These are phyloP conservation scores for Punctoribates punctum DNA, from an alignment of 2,888 invertebrate genomes.

Conservation along the genomic window DNA sequence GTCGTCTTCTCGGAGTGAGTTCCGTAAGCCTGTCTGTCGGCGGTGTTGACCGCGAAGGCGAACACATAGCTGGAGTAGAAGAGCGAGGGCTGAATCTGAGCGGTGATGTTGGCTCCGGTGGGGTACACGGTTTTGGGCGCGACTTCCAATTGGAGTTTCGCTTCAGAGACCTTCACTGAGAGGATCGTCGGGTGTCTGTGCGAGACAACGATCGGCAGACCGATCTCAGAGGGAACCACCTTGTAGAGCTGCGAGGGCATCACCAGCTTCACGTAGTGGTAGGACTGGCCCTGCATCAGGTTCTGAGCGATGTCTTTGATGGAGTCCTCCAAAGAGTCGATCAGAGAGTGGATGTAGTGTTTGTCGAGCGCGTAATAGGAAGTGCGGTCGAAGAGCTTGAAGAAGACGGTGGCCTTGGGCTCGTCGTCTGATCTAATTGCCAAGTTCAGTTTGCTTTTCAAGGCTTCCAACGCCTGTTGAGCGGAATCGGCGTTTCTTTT, in stretches of 20 bases:
- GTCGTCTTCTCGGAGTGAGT: constrained; percentile 48
- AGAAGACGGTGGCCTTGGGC: constrained; percentile 43
- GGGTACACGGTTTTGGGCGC: constrained; percentile 31
- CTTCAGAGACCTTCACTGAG: constrained; percentile 42
- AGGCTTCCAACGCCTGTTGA: constrained; percentile 35
- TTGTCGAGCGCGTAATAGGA: constrained; percentile 44
- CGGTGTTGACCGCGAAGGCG: constrained; percentile 40
- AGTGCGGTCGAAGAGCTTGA: constrained; percentile 45
- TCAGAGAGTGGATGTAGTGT: constrained; percentile 37
- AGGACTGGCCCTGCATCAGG: constrained; percentile 21
- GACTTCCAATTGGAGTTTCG: constrained; percentile 30
- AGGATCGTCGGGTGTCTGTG: constrained; percentile 45
- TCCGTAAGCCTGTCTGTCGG: constrained; percentile 46
- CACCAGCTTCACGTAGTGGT: constrained; percentile 45
- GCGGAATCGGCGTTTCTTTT: constrained; percentile 40
- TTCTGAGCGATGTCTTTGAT: constrained; percentile 28
- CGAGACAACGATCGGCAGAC: constrained; percentile 45
- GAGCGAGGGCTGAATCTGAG: constrained; percentile 41
- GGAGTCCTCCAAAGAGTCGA: constrained; percentile 35
- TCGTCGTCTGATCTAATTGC: constrained; percentile 38
- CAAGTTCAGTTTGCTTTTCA: constrained; percentile 38
- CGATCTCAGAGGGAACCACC: constrained; percentile 42
- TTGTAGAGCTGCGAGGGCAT: constrained; percentile 45
- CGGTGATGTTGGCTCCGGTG: constrained; percentile 41
- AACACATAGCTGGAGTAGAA: constrained; percentile 37